Conservation (phyloP, 2,888 invertebrate species). For the Drosophila colorata region DNA sequence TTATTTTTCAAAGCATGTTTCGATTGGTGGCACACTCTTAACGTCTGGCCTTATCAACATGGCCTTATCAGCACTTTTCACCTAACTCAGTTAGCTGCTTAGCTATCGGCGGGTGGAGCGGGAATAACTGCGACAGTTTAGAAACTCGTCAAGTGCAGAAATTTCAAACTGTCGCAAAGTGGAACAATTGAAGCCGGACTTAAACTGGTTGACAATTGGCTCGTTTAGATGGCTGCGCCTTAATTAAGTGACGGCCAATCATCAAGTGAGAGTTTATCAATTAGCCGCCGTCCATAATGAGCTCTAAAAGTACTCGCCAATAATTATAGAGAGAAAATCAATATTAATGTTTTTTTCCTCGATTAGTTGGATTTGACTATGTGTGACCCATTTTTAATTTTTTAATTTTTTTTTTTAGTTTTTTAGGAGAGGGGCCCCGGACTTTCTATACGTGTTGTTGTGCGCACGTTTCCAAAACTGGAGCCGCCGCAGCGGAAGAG, state of each 20-base stretch:
- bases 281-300: constrained; percentile 55
- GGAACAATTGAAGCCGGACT: constrained; percentile 76
- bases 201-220: constrained; percentile 42
- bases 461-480: constrained; percentile 48
- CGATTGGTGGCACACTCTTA: constrained; percentile 27
- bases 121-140: constrained; percentile 9
- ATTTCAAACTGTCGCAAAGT: constrained; percentile 57
- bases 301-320: constrained; percentile 25
- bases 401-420: not conserved
- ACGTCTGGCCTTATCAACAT: constrained; percentile 1
- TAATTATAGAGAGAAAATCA: constrained; percentile 54
- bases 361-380: constrained; percentile 26
- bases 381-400: constrained; percentile 57
- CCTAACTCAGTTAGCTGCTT: not conserved
- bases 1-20: constrained; percentile 2
- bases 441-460: constrained; percentile 58
- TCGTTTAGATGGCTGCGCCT: constrained; percentile 21
- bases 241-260: constrained; percentile 52
- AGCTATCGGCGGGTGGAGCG: not conserved
- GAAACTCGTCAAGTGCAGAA: constrained; percentile 50
- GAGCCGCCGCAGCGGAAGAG: constrained; percentile 50
- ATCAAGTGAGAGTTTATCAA: constrained; percentile 76
- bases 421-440: not conserved
- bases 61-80: constrained; percentile 21
- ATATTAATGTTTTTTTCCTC: constrained; percentile 25